Evolutionary conservation across 2,113 vertebrate species (phyloP).

Genomic region (Rhinopomastus cyanomelas): DNA sequence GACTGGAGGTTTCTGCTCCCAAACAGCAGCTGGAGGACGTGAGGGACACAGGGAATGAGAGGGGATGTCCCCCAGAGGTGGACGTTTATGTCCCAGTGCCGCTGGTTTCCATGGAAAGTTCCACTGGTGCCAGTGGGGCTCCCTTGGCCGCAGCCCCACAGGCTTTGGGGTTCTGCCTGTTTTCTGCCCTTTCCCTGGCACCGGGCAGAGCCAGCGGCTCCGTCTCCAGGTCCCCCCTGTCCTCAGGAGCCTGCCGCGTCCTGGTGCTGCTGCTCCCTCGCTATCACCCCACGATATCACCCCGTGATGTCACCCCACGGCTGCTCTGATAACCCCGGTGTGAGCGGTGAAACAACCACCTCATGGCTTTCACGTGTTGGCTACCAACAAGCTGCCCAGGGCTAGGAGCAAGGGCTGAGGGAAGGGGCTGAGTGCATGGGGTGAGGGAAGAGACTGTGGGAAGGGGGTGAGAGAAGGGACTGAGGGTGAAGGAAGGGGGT

Average conservation of each 20-base stretch:
- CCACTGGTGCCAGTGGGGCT: background rate
- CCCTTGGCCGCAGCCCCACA: rapidly evolving
- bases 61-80: background rate
- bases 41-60: background rate
- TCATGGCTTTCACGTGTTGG: rapidly evolving
- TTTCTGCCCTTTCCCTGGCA: background rate
- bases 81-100: background rate
- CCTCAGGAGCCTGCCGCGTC: background rate
- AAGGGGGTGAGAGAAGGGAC: no score
- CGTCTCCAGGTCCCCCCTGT: background rate
- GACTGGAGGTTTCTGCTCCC: rapidly evolving
- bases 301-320: no score
- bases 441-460: no score
- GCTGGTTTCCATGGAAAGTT: background rate
- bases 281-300: no score
- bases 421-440: no score
- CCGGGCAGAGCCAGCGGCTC: background rate
- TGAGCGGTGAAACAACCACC: background rate
- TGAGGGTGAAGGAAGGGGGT: no score
- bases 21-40: rapidly evolving
- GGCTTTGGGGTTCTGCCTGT: background rate
- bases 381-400: background rate
- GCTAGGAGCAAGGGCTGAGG: background rate
- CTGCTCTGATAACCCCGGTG: background rate
- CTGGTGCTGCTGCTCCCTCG: background rate